These are phyloP conservation scores for Sisor rabdophorus DNA, from an alignment of 2,113 vertebrate genomes.

Conservation along the genomic window DNA sequence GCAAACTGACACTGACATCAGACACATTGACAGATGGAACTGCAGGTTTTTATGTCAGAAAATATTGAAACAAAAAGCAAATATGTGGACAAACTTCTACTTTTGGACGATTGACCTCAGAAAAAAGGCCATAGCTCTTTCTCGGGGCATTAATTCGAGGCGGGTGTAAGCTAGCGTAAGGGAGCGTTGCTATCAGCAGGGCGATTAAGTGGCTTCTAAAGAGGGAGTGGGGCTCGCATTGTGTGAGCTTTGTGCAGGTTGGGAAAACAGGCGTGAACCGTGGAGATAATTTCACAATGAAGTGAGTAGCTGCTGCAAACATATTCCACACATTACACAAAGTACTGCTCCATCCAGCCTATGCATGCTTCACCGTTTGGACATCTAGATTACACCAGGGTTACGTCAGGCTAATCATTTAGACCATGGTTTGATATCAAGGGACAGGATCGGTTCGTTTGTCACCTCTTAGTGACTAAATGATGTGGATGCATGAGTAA, in stretches of 20 bases:
- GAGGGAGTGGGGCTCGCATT: conserved; percentile 45
- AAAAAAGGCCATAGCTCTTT: neutral
- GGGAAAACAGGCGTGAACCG: conserved; percentile 44
- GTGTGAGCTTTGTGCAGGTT: conserved; percentile 30
- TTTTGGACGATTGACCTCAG: neutral
- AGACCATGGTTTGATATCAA: conserved; percentile 15
- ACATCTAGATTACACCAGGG: conserved; percentile 42
- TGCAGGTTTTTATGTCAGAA: neutral
- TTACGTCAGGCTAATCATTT: conserved; percentile 31
- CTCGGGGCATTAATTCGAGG: neutral
- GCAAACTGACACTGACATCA: too few relatives aligned
- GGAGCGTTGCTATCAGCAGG: conserved; percentile 37
- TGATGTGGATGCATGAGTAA: neutral
- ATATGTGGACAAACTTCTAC: too few relatives aligned
- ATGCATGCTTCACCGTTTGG: conserved; percentile 33
- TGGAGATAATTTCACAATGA: conserved; percentile 44
- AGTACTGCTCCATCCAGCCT: conserved; percentile 24
- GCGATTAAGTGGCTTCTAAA: conserved; percentile 48
- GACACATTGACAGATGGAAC: too few relatives aligned
- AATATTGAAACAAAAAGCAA: neutral
- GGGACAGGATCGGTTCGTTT: conserved; percentile 14
- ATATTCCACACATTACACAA: conserved; percentile 25
- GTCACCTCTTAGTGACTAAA: neutral
- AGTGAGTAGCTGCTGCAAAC: conserved; percentile 19
- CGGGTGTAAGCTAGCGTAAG: conserved; percentile 11